Evolutionary conservation across 2,113 vertebrate genomes (phyloP), one percentile per base, ranked within the genome.

Genomic region (Calypte anna): DNA sequence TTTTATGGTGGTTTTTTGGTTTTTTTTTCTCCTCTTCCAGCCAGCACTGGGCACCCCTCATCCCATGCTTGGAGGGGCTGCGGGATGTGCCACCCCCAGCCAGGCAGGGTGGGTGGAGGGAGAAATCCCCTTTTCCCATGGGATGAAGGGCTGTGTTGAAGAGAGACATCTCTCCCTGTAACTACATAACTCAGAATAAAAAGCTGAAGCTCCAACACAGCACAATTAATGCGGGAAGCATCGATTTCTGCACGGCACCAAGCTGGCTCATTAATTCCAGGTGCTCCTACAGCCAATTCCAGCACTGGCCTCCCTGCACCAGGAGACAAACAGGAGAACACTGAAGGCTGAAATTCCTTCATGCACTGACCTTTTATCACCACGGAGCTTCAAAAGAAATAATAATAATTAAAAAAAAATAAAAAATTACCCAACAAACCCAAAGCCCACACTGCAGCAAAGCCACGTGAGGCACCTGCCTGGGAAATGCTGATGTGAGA

Each of bases 211-310:
- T 96, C 54, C 24, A 82, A 93, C 91, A 94, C 70, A 3, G 44
- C 14, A 14, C 97, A 97, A 97, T 98, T 97, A 98, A 98, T 97
- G 97, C 96, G 31, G 96, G 95, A 82, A 96, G 92, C 97, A 98
- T 98, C 95, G 97, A 98, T 98, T 96, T 96, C 96, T 97, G 96
- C 94, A 14, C 78, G 30, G 96, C 97, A 94, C 97, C 96, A 96
- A 96, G 95, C 96, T 64, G 97, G 46, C 96, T 98, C 98, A 98
- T 98, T 98, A 98, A 98, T 98, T 97, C 97, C 97, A 97, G 97
- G 97, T 97, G 97, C 95, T 97, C 96, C 97, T 44, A 91, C 91
- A 30, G 96, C 89, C 96, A 90, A 70, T 94, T 91, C 93, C 79
- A 95, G 94, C 81, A 9, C 85, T 1, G 0, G 91, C 86, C 90